Percentiles rank a stretch among this genome's conserved stretches.
phyloP scores from a whole-genome alignment of 2,888 invertebrate genomes.

The Campoplex nolae region DNA sequence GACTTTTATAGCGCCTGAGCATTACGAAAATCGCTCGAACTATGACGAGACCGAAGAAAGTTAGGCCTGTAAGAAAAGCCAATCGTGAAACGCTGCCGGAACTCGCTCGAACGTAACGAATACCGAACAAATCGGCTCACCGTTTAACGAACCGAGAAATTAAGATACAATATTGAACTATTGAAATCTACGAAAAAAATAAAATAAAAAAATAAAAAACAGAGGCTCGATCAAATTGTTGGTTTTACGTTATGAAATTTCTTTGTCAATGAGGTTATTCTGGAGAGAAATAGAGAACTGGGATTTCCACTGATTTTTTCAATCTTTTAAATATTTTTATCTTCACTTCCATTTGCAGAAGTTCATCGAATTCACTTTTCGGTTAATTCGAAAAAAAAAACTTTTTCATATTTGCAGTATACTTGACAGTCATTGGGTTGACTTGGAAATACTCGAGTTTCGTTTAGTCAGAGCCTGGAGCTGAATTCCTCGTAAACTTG shows the following conservation, averaged over 20 bases:
- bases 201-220: not conserved
- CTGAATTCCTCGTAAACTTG: too few species aligned
- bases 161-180: conserved; percentile 44
- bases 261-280: not conserved
- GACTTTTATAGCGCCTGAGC: too few species aligned
- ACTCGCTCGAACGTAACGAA: conserved; percentile 47
- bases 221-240: not conserved
- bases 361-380: not conserved
- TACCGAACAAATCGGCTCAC: not conserved
- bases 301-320: not conserved
- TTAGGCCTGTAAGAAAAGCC: conserved; percentile 7
- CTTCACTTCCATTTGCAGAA: too few species aligned
- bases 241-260: conserved; percentile 38
- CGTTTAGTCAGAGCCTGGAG: too few species aligned
- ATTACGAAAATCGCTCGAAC: conserved; percentile 15
- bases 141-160: conserved; percentile 38
- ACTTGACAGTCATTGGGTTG: too few species aligned
- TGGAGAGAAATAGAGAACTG: not conserved
- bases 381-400: not conserved
- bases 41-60: conserved; percentile 31
- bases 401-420: not conserved
- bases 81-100: not conserved
- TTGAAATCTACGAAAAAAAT: not conserved
- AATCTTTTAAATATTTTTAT: not conserved
- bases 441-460: too few species aligned